phyloP scores from a whole-genome alignment of 2,888 invertebrate genomes.

The Phalangium opilio region DNA sequence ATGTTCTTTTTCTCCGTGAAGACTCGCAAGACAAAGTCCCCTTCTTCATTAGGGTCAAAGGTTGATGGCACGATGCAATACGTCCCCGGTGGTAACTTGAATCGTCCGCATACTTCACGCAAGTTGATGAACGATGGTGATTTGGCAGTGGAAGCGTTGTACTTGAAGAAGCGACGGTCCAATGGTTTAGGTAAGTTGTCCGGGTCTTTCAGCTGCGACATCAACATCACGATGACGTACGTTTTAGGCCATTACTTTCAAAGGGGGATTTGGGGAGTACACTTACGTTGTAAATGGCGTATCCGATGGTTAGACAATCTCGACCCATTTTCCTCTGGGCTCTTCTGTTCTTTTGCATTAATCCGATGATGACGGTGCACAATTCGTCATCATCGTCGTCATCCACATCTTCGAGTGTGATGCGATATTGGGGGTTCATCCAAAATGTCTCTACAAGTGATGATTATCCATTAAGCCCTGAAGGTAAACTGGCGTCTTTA shows the following conservation, averaged over 20 bases:
- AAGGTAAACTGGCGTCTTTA: too few species aligned
- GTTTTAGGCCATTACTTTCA: too few species aligned
- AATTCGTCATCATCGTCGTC: constrained; percentile 48
- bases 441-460: constrained; percentile 72
- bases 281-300: constrained; percentile 75
- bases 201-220: constrained; percentile 44
- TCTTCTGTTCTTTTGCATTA: constrained; percentile 93
- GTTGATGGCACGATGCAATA: constrained; percentile 94
- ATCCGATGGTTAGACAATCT: constrained; percentile 88
- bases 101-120: constrained; percentile 80
- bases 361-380: constrained; percentile 81
- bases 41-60: constrained; percentile 89
- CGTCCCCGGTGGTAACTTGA: constrained; percentile 79
- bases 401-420: constrained; percentile 66
- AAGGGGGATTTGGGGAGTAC: too few species aligned
- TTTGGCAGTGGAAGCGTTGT: constrained; percentile 75
- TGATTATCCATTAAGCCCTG: too few species aligned
- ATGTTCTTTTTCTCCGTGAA: constrained; percentile 80
- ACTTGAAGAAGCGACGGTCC: constrained; percentile 81
- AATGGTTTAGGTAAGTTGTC: constrained; percentile 53
- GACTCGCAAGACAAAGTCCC: constrained; percentile 83
- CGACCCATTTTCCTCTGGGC: constrained; percentile 72
- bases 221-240: too few species aligned
- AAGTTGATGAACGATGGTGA: constrained; percentile 90
- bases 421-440: constrained; percentile 81